A percentile compares a stretch with the other conserved stretches of the same genome.
phyloP scores from a whole-genome alignment of 2,888 invertebrate genomes.

The Hydraecia micacea region DNA sequence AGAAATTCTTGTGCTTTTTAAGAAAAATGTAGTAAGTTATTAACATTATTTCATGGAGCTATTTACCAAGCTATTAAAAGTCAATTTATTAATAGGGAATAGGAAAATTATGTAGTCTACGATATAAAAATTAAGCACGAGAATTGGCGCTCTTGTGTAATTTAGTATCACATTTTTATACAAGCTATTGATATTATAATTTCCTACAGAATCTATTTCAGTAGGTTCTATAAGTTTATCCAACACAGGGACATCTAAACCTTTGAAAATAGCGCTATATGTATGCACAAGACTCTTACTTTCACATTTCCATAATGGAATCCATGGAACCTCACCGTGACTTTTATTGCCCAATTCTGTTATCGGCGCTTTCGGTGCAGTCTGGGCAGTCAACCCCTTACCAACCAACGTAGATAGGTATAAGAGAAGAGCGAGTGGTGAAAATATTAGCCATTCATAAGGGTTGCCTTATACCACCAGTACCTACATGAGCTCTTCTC shows the following conservation, averaged over 20 bases:
- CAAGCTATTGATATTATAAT: neutral
- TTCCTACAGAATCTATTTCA: neutral
- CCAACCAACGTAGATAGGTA: neutral
- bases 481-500: neutral
- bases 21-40: neutral
- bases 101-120: neutral
- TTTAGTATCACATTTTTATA: neutral
- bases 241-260: neutral
- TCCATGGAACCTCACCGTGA: neutral
- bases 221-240: neutral
- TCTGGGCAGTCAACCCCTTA: neutral
- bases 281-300: neutral
- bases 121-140: neutral
- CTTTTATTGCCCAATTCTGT: neutral
- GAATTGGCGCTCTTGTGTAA: neutral
- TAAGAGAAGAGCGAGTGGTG: neutral
- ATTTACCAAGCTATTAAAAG: neutral
- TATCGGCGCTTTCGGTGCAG: constrained; percentile 9
- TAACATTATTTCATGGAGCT: neutral
- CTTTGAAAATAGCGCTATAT: constrained; percentile 18
- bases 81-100: neutral
- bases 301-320: constrained; percentile 12
- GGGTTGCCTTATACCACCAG: neutral
- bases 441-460: neutral
- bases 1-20: constrained; percentile 18